Evolutionary conservation across 2,888 invertebrate genomes (phyloP).

Genomic region (Drosophila colorata): DNA sequence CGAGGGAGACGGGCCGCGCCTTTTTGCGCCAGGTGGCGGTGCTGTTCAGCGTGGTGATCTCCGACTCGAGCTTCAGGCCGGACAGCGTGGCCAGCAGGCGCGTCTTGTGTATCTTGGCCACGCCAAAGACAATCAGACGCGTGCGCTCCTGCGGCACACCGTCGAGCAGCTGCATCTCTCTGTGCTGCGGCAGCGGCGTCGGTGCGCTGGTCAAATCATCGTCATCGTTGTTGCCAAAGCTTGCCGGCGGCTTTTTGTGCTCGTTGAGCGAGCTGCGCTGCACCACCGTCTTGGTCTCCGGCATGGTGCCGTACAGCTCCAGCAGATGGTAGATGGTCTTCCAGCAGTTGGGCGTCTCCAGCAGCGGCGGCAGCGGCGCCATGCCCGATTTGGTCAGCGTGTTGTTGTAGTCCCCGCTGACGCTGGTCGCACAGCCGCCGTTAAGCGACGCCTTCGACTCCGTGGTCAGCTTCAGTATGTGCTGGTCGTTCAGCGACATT

Average conservation of each 20-base stretch:
- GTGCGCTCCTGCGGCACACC: constrained; percentile 88
- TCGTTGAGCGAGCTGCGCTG: constrained; percentile 80
- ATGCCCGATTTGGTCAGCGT: constrained; percentile 80
- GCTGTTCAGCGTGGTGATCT: constrained; percentile 96
- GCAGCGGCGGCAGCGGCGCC: constrained; percentile 66
- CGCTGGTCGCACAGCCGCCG: constrained; percentile 82
- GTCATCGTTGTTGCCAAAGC: constrained; percentile 79
- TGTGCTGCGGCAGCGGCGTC: constrained; percentile 82
- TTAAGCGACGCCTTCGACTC: constrained; percentile 85
- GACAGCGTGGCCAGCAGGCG: constrained; percentile 95
- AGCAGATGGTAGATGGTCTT: constrained; percentile 96
- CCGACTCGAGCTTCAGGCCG: constrained; percentile 97
- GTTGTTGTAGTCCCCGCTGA: constrained; percentile 83
- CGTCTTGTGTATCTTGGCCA: constrained; percentile 94
- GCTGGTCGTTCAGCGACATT: constrained; percentile 85
- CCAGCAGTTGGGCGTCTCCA: constrained; percentile 93
- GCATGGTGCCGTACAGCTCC: constrained; percentile 97
- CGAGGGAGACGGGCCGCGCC: constrained; percentile 89
- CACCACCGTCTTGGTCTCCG: constrained; percentile 97
- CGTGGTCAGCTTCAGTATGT: constrained; percentile 81
- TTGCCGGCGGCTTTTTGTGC: constrained; percentile 85
- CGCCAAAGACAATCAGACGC: constrained; percentile 93
- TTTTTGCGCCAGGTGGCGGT: constrained; percentile 96
- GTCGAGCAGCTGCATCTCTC: constrained; percentile 77
- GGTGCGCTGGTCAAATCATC: constrained; percentile 86